These are phyloP conservation scores for Nannospalax galili DNA, from an alignment of 2,113 vertebrate species.

Conservation along the genomic window DNA sequence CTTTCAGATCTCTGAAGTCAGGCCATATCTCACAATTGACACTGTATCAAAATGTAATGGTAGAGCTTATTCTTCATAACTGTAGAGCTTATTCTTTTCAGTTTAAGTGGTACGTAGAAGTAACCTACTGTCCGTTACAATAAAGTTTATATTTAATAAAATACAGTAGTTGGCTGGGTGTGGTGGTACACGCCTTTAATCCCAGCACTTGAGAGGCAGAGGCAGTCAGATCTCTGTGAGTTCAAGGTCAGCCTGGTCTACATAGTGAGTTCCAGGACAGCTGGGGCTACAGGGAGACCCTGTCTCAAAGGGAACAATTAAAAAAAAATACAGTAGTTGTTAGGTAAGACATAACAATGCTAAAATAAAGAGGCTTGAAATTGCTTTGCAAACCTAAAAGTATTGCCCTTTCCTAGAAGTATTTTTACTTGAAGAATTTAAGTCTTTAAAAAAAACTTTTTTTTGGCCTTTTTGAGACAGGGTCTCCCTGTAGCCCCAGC, in stretches of 20 bases:
- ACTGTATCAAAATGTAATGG: neutral
- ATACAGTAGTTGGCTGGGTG: neutral
- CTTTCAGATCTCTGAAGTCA: slow-evolving; percentile 34
- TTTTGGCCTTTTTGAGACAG: too few relatives aligned
- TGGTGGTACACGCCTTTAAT: too few relatives aligned
- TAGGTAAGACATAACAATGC: neutral
- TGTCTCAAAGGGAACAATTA: too few relatives aligned
- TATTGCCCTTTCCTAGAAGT: neutral
- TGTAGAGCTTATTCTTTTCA: neutral
- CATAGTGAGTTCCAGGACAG: too few relatives aligned
- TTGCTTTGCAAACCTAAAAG: neutral
- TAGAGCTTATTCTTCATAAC: too few relatives aligned
- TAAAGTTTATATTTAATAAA: slow-evolving; percentile 12
- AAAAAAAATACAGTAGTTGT: too few relatives aligned
- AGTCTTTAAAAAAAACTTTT: too few relatives aligned
- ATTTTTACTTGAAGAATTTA: neutral
- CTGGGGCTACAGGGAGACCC: too few relatives aligned
- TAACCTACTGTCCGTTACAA: neutral
- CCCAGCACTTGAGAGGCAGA: too few relatives aligned
- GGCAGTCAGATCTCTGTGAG: too few relatives aligned
- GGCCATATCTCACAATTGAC: neutral
- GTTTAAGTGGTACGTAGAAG: neutral
- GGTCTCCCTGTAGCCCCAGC: too few relatives aligned
- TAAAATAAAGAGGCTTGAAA: slow-evolving; percentile 5
- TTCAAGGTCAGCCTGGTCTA: too few relatives aligned